phyloP scores from a whole-genome alignment of 2,797 vertebrate species.

The Sebastes diploproa region DNA sequence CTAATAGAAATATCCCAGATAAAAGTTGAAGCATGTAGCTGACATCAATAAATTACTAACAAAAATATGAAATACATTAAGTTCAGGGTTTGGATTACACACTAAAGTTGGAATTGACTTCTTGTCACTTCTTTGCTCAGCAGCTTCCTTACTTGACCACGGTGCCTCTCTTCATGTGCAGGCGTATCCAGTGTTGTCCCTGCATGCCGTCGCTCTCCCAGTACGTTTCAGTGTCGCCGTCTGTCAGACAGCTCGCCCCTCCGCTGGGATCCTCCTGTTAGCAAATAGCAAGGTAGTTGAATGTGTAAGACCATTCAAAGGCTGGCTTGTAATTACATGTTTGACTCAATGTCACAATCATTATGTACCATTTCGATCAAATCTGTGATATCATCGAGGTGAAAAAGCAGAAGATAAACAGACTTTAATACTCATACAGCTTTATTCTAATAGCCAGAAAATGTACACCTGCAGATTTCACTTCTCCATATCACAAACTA shows the following conservation, averaged over 20 bases:
- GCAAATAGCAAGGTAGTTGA: neutral
- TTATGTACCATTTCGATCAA: too few relatives aligned
- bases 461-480: neutral
- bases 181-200: conserved; percentile 97
- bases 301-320: neutral
- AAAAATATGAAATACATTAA: neutral
- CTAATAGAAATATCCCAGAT: neutral
- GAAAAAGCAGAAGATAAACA: neutral
- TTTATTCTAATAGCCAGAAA: neutral
- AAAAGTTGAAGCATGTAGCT: neutral
- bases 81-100: neutral
- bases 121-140: neutral
- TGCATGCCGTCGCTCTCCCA: conserved; percentile 98
- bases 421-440: neutral
- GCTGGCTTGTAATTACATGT: neutral
- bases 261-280: conserved; percentile 91
- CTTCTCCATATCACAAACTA: neutral
- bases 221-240: conserved; percentile 93
- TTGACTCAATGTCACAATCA: neutral
- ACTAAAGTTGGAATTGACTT: neutral
- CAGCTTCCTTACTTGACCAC: conserved; percentile 91
- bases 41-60: neutral
- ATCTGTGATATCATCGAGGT: neutral
- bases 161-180: conserved; percentile 98
- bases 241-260: conserved; percentile 90